phyloP scores from a whole-genome alignment of 2,888 invertebrate species.

The Bhutanitis thaidina region DNA sequence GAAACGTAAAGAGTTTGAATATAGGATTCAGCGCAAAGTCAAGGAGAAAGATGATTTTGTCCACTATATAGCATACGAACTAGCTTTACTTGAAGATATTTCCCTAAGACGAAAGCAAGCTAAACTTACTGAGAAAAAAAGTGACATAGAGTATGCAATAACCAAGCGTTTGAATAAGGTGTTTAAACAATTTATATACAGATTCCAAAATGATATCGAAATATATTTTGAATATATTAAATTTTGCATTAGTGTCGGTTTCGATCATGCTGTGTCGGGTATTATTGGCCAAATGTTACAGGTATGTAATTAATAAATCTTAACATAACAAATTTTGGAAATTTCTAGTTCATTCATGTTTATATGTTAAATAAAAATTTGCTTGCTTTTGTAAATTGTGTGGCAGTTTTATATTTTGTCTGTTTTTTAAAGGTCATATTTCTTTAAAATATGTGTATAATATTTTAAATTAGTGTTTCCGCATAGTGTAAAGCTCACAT shows the following conservation, averaged over 20 bases:
- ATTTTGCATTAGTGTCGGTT: slow-evolving; percentile 85
- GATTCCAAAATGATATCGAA: slow-evolving; percentile 85
- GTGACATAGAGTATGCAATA: slow-evolving; percentile 84
- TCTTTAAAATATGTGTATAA: too few relatives aligned
- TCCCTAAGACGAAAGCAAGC: slow-evolving; percentile 79
- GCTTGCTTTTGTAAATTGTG: too few relatives aligned
- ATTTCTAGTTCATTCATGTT: too few relatives aligned
- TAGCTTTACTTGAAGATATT: slow-evolving; percentile 83
- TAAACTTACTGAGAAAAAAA: slow-evolving; percentile 80
- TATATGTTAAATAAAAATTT: too few relatives aligned
- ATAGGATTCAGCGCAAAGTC: slow-evolving; percentile 83
- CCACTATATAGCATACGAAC: slow-evolving; percentile 85
- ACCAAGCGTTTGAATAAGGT: slow-evolving; percentile 85
- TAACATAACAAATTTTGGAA: too few relatives aligned
- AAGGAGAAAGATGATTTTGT: slow-evolving; percentile 86
- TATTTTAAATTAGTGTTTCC: too few relatives aligned
- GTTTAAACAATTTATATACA: slow-evolving; percentile 84
- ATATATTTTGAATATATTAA: slow-evolving; percentile 89
- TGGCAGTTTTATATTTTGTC: not conserved
- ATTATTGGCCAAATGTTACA: slow-evolving; percentile 82
- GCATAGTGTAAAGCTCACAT: too few relatives aligned
- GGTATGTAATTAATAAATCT: slow-evolving; percentile 44
- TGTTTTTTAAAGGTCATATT: not conserved
- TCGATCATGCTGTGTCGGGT: slow-evolving; percentile 73
- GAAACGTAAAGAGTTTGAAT: slow-evolving; percentile 85